These are phyloP conservation scores for Gyps fulvus DNA, from an alignment of 2,113 vertebrate species.

Conservation along the genomic window DNA sequence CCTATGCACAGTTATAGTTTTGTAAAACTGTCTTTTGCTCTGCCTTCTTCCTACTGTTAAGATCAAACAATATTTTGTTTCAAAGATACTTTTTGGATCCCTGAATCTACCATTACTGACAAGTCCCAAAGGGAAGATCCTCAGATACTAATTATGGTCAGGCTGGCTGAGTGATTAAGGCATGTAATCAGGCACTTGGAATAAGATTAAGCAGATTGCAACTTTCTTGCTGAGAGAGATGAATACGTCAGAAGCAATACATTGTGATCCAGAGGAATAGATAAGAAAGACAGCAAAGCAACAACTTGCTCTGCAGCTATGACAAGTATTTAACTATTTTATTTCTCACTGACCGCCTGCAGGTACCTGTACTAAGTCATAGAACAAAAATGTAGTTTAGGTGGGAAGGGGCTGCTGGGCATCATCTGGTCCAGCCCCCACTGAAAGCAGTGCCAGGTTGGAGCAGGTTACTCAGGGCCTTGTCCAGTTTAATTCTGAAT, in stretches of 20 bases:
- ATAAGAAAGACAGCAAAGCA: neutral
- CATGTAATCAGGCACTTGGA: conserved; percentile 34
- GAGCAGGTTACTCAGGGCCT: neutral
- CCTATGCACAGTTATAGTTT: neutral
- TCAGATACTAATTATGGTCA: neutral
- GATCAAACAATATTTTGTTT: neutral
- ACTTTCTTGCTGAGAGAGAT: conserved; percentile 1
- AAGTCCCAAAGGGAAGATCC: neutral
- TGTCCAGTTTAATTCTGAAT: neutral
- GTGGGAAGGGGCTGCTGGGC: neutral
- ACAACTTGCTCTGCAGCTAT: neutral
- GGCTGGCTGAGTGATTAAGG: conserved; percentile 29
- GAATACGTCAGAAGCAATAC: neutral
- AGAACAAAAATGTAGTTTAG: neutral
- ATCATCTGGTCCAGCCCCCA: neutral
- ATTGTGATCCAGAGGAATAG: neutral
- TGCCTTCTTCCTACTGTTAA: neutral
- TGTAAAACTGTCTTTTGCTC: neutral
- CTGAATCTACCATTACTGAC: neutral
- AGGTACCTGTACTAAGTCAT: neutral
- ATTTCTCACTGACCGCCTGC: neutral
- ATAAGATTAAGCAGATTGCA: conserved; percentile 30
- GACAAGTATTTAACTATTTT: neutral
- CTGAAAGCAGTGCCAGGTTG: neutral
- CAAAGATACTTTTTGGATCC: neutral